Evolutionary conservation across 2,113 vertebrate species (phyloP), one percentile per base, ranked within the genome.

Genomic region (Channa argus): DNA sequence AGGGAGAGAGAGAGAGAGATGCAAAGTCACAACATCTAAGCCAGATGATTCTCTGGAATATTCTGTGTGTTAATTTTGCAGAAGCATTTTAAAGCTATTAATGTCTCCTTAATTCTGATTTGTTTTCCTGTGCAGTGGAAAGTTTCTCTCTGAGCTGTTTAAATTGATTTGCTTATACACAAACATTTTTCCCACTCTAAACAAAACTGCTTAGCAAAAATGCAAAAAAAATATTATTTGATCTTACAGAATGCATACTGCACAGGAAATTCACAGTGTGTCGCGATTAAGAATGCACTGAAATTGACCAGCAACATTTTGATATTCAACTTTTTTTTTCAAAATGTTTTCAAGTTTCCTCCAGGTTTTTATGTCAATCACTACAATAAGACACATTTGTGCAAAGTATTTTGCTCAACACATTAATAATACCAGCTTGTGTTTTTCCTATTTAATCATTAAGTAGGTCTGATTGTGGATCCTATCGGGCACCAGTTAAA

Each of bases 1-100:
- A 3, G 34, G 12, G 50, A 4, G 61, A 41, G 49, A n/a, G 39
- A 53, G 44, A 46, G 24, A 64, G 71, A 59, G 34, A 76, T 34
- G 56, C 63, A 61, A 73, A 74, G 67, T 56, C 71, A 63, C 44
- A 85, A 49, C 41, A 62, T 49, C 46, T 64, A 75, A 75, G 13
- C 56, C 38, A 34, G 50, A 62, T 60, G 15, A 37, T 70, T 45
- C 14, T 37, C 56, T 45, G 44, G 56, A 64, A 74, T 66, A 51
- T 75, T 84, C 38, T 67, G 58, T 41, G 46, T 74, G 37, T 54
- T 68, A 5, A 82, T 75, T 90, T 61, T 69, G 13, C 38, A 45
- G 51, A 60, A 10, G 8, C 41, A 68, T 54, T 61, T 77, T 60
- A 49, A 62, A 71, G 73, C 34, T 83, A 66, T 67, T 36, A 49